These are phyloP conservation scores for Neoascia interrupta DNA, from an alignment of 2,888 invertebrate genomes.

Conservation along the genomic window DNA sequence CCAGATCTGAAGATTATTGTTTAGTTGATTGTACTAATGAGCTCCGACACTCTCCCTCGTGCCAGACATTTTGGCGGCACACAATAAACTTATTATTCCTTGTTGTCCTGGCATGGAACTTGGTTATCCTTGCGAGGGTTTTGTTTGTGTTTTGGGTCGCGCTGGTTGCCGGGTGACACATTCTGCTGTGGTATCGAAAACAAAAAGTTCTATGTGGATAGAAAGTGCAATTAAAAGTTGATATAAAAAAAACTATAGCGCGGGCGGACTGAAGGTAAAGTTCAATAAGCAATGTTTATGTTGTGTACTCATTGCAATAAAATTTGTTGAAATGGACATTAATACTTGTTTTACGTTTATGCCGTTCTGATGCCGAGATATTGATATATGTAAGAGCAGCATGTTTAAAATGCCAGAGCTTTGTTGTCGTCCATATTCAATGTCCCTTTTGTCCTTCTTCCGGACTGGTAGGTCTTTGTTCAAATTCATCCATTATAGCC, in stretches of 20 bases:
- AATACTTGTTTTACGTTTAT: too few relatives aligned
- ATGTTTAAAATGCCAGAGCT: too few relatives aligned
- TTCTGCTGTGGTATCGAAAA: background rate
- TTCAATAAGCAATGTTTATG: conserved; percentile 20
- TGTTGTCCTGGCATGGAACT: conserved; percentile 5
- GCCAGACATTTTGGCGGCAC: conserved; percentile 61
- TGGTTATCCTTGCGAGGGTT: background rate
- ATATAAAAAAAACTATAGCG: conserved; percentile 10
- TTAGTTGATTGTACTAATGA: conserved; percentile 66
- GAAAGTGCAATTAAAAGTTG: conserved; percentile 39
- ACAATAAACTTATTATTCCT: conserved; percentile 39
- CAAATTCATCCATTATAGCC: conserved; percentile 1
- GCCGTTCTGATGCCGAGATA: too few relatives aligned
- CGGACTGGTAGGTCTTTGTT: background rate
- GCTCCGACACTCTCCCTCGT: conserved; percentile 54
- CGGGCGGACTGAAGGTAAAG: conserved; percentile 8
- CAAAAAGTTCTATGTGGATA: conserved; percentile 20
- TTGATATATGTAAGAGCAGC: too few relatives aligned
- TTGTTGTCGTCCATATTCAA: too few relatives aligned
- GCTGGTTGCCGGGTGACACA: background rate
- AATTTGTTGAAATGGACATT: too few relatives aligned
- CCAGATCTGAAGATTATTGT: conserved; percentile 64
- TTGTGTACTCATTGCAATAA: background rate
- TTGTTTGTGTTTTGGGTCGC: background rate
- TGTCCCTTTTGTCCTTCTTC: too few relatives aligned